These are phyloP conservation scores for Apteryx owenii DNA, from an alignment of 2,113 vertebrate genomes.

Conservation along the genomic window DNA sequence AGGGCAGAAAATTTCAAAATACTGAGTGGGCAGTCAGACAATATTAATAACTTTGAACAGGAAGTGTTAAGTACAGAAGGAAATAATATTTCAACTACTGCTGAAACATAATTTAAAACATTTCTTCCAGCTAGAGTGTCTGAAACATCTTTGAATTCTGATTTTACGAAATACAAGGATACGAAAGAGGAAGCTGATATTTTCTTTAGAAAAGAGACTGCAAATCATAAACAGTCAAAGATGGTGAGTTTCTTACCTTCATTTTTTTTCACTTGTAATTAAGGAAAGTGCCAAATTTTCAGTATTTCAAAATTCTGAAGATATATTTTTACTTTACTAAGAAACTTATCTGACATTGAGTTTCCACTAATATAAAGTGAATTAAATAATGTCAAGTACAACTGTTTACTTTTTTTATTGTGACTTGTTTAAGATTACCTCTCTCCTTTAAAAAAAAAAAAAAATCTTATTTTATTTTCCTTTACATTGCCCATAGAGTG, in stretches of 20 bases:
- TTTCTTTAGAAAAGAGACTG: constrained; percentile 28
- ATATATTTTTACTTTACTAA: neutral
- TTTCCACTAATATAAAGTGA: neutral
- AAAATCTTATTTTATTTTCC: neutral
- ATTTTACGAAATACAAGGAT: constrained; percentile 31
- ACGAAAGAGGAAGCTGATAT: neutral
- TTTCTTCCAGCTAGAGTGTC: constrained; percentile 54
- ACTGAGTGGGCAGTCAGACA: neutral
- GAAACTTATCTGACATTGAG: neutral
- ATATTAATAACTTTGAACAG: neutral
- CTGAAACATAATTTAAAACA: constrained; percentile 56
- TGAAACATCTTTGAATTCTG: constrained; percentile 49
- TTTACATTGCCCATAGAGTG: neutral
- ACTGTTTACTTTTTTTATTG: neutral
- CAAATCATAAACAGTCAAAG: constrained; percentile 32
- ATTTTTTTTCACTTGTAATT: neutral
- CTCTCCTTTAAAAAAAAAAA: neutral
- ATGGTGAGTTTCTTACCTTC: constrained; percentile 9
- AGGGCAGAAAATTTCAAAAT: neutral
- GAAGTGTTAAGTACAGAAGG: neutral
- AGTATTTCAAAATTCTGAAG: neutral
- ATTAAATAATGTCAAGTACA: neutral
- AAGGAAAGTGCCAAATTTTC: neutral
- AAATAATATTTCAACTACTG: neutral
- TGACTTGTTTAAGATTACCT: neutral